Base-by-base conservation (phyloP, 2,113 vertebrate genomes). In the Phylloscopus whistleri region DNA sequence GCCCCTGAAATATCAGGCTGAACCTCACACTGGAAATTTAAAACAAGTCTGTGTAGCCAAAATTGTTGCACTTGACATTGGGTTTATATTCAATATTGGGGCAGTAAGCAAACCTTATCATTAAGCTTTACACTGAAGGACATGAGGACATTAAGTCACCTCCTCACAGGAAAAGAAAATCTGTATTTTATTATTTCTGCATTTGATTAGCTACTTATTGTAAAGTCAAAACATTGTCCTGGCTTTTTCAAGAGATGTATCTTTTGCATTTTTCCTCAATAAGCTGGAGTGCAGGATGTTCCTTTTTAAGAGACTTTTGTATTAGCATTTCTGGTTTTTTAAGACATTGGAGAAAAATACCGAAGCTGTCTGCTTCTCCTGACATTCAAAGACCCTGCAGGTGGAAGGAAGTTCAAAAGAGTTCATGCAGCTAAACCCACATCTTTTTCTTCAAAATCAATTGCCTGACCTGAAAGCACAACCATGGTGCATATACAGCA, bases 391-490 rank as follows among this genome's bases (percentile, higher is more conserved):
- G 84, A 93, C 73, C 75, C 37, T 75, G 85, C 75, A 97, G 81
- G 68, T 92, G 53, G 75, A 95, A 95, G 62, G 77, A 92, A 90
- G 88, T 94, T 95, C 92, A 93, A 84, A 87, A 77, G 88, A 93
- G 75, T 94, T 96, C 95, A 95, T 51, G 82, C 58, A 86, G 87
- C 60, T 93, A 93, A 89, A 93, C 44, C 85, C 79, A 79, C 68
- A 96, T 68, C 48, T 82, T 94, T 27, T 87, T 77, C 78, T 91
- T 86, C 79, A 89, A 63, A 94, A 90, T 92, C 79, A 87, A 55
- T 21, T 12, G 2, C 35, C 49, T n/a, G 39, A 78, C 37, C 53
- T 91, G 75, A 91, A 89, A 87, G 63, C 58, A 89, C 20, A 80
- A 56, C 13, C 77, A 49, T 16, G 20, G 73, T 58, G 53, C 53